These are phyloP conservation scores for Chrysopilus asiliformis DNA, from an alignment of 2,888 invertebrate species.

Conservation along the genomic window DNA sequence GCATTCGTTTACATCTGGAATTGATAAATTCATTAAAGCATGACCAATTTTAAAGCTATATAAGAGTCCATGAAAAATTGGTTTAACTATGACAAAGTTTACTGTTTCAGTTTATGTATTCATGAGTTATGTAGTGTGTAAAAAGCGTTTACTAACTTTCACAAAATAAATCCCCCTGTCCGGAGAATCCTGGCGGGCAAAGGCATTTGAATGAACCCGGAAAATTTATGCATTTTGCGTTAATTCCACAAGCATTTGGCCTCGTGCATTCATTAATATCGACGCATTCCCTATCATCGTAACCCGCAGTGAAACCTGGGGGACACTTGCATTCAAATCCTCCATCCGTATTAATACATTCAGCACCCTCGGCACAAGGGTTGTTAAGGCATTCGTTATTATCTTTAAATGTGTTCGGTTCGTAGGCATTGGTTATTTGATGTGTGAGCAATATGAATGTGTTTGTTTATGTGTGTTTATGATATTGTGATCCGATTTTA, in stretches of 20 bases:
- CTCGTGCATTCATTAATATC: slow-evolving; percentile 63
- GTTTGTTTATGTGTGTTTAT: neutral
- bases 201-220: slow-evolving; percentile 68
- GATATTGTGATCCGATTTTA: neutral
- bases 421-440: neutral
- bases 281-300: slow-evolving; percentile 44
- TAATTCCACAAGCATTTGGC: slow-evolving; percentile 53
- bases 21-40: slow-evolving; percentile 7
- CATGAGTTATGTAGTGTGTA: neutral
- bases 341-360: slow-evolving; percentile 63
- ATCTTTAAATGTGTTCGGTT: slow-evolving; percentile 37
- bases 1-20: slow-evolving; percentile 85
- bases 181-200: slow-evolving; percentile 61
- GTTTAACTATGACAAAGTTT: too few species aligned
- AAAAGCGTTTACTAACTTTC: slow-evolving; percentile 49
- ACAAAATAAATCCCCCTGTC: slow-evolving; percentile 59
- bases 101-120: too few species aligned
- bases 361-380: slow-evolving; percentile 56
- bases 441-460: neutral
- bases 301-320: slow-evolving; percentile 49
- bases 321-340: slow-evolving; percentile 62
- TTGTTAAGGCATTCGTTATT: slow-evolving; percentile 56
- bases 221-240: slow-evolving; percentile 68
- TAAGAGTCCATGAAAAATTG: too few species aligned
- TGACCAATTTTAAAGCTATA: too few species aligned